Conservation (phyloP, 37 sponge, comb jelly and placozoan genomes). For the Mnemiopsis leidyi region DNA sequence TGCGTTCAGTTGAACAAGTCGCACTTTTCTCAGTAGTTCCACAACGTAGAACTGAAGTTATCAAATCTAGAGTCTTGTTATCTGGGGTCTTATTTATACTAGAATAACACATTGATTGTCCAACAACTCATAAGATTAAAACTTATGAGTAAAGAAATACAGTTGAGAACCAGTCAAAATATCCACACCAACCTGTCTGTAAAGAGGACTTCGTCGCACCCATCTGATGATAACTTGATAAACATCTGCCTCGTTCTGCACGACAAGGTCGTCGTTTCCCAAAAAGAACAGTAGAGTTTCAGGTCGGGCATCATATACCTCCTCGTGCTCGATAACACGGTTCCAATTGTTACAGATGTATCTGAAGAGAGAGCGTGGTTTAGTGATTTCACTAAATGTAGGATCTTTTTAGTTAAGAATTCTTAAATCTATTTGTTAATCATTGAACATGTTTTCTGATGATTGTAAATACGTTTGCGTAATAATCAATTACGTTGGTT, state of each 20-base stretch:
- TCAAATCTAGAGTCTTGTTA: too few relatives aligned
- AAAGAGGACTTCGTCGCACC: conserved; percentile 48
- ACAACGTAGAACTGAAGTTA: conserved; percentile 59
- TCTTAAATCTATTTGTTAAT: too few relatives aligned
- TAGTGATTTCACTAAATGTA: too few relatives aligned
- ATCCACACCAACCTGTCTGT: conserved; percentile 64
- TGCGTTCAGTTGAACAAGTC: conserved; percentile 46
- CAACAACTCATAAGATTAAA: too few relatives aligned
- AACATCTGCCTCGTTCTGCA: conserved; percentile 46
- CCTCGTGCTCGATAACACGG: conserved; percentile 31
- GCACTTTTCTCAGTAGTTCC: conserved; percentile 23
- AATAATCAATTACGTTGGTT: too few relatives aligned
- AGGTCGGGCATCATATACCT: conserved; percentile 48
- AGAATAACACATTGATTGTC: too few relatives aligned
- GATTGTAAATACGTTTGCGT: too few relatives aligned
- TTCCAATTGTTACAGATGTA: conserved; percentile 55
- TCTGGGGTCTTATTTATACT: background rate
- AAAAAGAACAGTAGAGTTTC: conserved; percentile 53
- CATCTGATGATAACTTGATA: conserved; percentile 37
- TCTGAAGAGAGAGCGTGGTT: background rate
- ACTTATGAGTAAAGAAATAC: too few relatives aligned
- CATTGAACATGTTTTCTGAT: too few relatives aligned
- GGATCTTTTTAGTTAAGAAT: too few relatives aligned
- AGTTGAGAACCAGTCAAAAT: too few relatives aligned
- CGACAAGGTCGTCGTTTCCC: conserved; percentile 43